phyloP scores from a whole-genome alignment of 2,888 invertebrate species.

The Netelia inedita region DNA sequence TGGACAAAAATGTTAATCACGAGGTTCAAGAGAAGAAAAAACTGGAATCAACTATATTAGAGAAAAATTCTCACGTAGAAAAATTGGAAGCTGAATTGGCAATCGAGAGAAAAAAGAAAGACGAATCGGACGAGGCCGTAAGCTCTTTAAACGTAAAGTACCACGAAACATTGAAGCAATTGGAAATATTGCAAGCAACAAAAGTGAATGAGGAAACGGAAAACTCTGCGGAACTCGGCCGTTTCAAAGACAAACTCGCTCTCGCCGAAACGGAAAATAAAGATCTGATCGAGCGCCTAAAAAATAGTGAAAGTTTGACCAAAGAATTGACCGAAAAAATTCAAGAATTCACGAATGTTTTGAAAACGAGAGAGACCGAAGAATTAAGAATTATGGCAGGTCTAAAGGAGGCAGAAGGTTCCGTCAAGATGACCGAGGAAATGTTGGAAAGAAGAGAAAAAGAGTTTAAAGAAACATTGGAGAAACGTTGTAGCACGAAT shows the following conservation, averaged over 20 bases:
- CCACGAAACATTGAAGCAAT: constrained; percentile 69
- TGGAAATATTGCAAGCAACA: constrained; percentile 67
- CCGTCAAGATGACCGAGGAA: constrained; percentile 70
- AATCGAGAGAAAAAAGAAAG: constrained; percentile 72
- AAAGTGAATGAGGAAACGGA: constrained; percentile 68
- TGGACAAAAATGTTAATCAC: constrained; percentile 75
- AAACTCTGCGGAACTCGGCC: constrained; percentile 69
- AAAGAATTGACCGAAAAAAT: constrained; percentile 71
- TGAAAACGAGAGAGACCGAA: constrained; percentile 29
- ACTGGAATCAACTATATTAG: constrained; percentile 70
- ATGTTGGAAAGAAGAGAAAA: constrained; percentile 37
- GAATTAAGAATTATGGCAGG: neutral
- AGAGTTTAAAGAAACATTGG: constrained; percentile 56
- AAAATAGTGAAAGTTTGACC: constrained; percentile 72
- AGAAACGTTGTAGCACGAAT: constrained; percentile 84
- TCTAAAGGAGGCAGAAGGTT: constrained; percentile 70
- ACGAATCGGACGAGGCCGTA: constrained; percentile 70
- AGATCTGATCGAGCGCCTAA: constrained; percentile 54
- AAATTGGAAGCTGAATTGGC: constrained; percentile 69
- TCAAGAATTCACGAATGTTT: constrained; percentile 49
- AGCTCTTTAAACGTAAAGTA: constrained; percentile 67
- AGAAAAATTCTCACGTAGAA: constrained; percentile 73
- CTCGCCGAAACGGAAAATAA: constrained; percentile 63
- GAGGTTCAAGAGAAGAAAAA: constrained; percentile 72
- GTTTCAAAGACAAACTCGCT: constrained; percentile 71